Evolutionary conservation across 2,113 vertebrate genomes (phyloP).

Genomic region (Ceuthmochares aereus): DNA sequence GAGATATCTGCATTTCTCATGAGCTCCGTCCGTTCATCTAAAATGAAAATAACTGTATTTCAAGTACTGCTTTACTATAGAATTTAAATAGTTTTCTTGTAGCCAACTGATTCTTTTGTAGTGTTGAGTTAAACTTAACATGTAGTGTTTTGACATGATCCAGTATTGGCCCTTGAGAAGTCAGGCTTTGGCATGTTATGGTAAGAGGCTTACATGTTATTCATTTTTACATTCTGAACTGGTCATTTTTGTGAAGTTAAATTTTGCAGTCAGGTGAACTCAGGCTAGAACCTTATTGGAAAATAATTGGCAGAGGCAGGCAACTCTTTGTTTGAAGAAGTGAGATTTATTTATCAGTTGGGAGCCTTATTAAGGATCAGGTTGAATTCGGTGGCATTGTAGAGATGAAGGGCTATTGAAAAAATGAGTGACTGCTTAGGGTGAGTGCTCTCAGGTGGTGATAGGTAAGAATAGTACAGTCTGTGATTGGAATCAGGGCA

Average conservation of each 20-base stretch:
- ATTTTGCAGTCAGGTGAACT: not conserved
- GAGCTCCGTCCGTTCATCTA: not conserved
- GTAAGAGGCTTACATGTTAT: not conserved
- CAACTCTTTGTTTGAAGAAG: not conserved
- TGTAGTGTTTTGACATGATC: not conserved
- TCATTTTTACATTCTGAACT: not conserved
- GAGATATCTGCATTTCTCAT: not conserved
- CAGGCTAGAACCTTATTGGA: not conserved
- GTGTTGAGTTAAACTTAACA: not conserved
- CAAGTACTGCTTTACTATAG: not conserved
- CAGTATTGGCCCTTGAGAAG: not conserved
- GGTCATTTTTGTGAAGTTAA: not conserved
- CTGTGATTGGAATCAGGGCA: constrained; percentile 20
- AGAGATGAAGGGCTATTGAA: not conserved
- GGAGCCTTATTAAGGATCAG: not conserved
- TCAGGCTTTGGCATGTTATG: not conserved
- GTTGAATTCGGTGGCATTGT: not conserved
- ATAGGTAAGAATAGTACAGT: not conserved
- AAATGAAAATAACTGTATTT: not conserved
- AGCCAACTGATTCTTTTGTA: not conserved
- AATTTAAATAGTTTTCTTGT: not conserved
- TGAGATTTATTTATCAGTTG: not conserved
- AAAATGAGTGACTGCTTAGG: not conserved
- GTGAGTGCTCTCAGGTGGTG: not conserved
- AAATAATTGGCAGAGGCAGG: not conserved